A percentile compares a stretch with the other conserved stretches of the same genome.
These are phyloP conservation scores for Hystrix brachyura DNA, from an alignment of 2,113 vertebrate genomes.

Conservation along the genomic window DNA sequence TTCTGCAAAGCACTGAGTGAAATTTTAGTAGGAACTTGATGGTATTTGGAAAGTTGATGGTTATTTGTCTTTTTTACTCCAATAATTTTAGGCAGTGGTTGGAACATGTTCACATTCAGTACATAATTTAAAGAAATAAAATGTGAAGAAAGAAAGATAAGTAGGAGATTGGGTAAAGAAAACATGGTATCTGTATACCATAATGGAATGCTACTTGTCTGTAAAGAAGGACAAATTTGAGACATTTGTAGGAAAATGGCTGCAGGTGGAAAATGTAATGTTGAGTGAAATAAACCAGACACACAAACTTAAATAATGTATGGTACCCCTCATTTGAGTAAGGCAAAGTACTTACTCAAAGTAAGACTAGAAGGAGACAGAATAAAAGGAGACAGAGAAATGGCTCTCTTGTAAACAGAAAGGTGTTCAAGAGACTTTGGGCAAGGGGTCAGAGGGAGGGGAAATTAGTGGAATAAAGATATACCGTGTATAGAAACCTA, in stretches of 20 bases:
- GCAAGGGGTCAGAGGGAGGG: background rate
- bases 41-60: background rate
- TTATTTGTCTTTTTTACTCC: conserved; percentile 7
- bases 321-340: background rate
- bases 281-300: background rate
- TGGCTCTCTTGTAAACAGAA: background rate
- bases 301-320: background rate
- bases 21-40: background rate
- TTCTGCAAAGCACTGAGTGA: background rate
- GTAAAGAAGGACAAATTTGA: background rate
- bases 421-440: background rate
- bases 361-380: background rate
- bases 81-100: background rate
- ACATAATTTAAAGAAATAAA: background rate
- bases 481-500: background rate
- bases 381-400: background rate
- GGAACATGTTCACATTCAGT: background rate
- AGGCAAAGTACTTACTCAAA: background rate
- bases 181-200: background rate
- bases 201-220: background rate
- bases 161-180: background rate
- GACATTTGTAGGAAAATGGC: background rate
- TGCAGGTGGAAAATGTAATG: background rate
- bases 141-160: background rate
- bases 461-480: background rate